phyloP scores from a whole-genome alignment of 1,140 invertebrate genomes.

The Maconellicoccus hirsutus region DNA sequence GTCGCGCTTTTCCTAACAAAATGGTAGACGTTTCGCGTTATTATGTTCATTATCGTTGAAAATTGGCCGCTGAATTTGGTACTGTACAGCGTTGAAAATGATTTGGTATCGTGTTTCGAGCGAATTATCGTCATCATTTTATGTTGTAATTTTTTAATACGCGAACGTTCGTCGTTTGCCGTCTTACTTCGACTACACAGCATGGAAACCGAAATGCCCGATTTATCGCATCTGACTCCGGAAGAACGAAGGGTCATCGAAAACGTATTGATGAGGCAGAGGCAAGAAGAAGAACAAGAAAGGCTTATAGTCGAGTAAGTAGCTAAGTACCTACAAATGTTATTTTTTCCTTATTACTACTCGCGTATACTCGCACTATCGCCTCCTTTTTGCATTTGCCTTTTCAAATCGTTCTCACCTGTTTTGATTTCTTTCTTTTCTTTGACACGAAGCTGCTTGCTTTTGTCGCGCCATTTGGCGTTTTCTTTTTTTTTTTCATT shows the following conservation, averaged over 20 bases:
- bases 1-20: conserved; percentile 18
- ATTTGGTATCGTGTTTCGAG: neutral
- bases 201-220: conserved; percentile 60
- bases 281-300: conserved; percentile 85
- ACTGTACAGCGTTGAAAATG: conserved; percentile 11
- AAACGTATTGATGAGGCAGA: conserved; percentile 88
- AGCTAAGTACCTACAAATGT: neutral
- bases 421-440: neutral
- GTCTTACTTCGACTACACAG: conserved; percentile 9
- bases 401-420: too few species aligned
- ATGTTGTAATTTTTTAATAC: neutral
- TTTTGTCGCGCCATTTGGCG: too few species aligned
- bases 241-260: conserved; percentile 97
- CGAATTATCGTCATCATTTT: conserved; percentile 12
- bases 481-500: too few species aligned
- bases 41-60: conserved; percentile 13
- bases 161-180: conserved; percentile 16
- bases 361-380: too few species aligned
- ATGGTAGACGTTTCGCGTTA: neutral
- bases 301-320: conserved; percentile 80
- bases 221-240: conserved; percentile 93
- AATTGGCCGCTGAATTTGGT: neutral
- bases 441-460: neutral
- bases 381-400: too few species aligned
- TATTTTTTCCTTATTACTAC: too few species aligned